phyloP scores from a whole-genome alignment of 1,140 invertebrate species.

The Antheraea pernyi region DNA sequence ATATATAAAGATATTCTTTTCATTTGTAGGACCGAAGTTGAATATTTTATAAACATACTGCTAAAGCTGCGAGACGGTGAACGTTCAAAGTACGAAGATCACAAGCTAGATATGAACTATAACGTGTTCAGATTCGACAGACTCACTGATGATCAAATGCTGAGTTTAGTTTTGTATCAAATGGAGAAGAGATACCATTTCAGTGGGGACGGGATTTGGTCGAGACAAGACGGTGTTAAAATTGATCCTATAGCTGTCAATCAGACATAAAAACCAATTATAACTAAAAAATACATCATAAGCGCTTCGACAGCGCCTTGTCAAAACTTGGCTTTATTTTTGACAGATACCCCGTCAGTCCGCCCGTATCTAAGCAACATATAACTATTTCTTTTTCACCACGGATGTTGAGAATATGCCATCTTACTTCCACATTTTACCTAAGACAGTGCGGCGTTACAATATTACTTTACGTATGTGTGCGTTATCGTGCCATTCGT shows the following conservation, averaged over 20 bases:
- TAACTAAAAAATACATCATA: too few species aligned
- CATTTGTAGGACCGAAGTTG: constrained; percentile 42
- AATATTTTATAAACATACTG: constrained; percentile 41
- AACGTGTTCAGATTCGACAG: constrained; percentile 37
- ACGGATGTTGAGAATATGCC: too few species aligned
- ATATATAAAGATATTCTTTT: background rate
- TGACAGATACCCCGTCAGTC: too few species aligned
- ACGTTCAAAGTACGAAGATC: background rate
- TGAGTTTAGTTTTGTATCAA: constrained; percentile 65
- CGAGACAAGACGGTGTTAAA: constrained; percentile 38
- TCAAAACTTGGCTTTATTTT: too few species aligned
- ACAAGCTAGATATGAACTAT: constrained; percentile 34
- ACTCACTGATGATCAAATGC: constrained; percentile 56
- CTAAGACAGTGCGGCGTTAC: too few species aligned
- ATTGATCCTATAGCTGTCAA: constrained; percentile 10
- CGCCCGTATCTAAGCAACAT: too few species aligned
- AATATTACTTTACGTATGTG: too few species aligned
- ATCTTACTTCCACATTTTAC: too few species aligned
- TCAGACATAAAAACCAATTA: too few species aligned
- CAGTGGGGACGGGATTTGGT: constrained; percentile 68
- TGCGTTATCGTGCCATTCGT: too few species aligned
- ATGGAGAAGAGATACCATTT: constrained; percentile 72
- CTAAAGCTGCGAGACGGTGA: constrained; percentile 32
- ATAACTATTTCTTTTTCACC: too few species aligned
- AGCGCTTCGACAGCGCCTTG: too few species aligned